phyloP scores from a whole-genome alignment of 2,113 vertebrate genomes.

The Halcyon senegalensis region DNA sequence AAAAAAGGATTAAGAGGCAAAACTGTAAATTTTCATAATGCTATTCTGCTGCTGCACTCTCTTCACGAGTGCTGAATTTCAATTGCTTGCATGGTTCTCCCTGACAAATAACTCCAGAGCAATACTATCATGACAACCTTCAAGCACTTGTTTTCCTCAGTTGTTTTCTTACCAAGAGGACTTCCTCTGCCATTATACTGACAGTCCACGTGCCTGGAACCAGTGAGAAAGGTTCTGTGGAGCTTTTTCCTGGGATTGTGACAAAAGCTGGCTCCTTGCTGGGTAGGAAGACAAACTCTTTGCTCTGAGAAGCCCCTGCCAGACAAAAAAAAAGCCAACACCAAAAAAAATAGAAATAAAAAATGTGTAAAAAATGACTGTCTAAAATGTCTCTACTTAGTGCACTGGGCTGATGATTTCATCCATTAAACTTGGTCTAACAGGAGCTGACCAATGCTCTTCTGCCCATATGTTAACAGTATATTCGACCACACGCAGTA shows the following conservation, averaged over 20 bases:
- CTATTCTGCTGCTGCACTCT: neutral
- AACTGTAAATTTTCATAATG: neutral
- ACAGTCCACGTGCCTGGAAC: slow-evolving; percentile 84
- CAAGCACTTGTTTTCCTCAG: neutral
- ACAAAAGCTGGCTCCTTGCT: slow-evolving; percentile 87
- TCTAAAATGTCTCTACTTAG: neutral
- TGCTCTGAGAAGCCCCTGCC: slow-evolving; percentile 82
- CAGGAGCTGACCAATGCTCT: neutral
- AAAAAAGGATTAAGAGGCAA: neutral
- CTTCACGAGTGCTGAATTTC: neutral
- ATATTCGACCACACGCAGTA: neutral
- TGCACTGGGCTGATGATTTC: neutral
- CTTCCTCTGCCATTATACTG: slow-evolving; percentile 83
- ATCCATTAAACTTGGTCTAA: neutral
- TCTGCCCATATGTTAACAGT: neutral
- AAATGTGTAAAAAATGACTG: neutral
- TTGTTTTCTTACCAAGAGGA: slow-evolving; percentile 87
- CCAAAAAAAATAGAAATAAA: neutral
- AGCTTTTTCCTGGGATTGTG: slow-evolving; percentile 86
- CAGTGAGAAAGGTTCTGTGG: slow-evolving; percentile 84
- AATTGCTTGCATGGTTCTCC: neutral
- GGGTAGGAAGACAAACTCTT: slow-evolving; percentile 84
- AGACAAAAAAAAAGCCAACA: neutral
- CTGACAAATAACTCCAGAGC: neutral
- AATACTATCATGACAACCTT: neutral